phyloP scores from a whole-genome alignment of 2,797 vertebrate genomes.

The Lagodon rhomboides region DNA sequence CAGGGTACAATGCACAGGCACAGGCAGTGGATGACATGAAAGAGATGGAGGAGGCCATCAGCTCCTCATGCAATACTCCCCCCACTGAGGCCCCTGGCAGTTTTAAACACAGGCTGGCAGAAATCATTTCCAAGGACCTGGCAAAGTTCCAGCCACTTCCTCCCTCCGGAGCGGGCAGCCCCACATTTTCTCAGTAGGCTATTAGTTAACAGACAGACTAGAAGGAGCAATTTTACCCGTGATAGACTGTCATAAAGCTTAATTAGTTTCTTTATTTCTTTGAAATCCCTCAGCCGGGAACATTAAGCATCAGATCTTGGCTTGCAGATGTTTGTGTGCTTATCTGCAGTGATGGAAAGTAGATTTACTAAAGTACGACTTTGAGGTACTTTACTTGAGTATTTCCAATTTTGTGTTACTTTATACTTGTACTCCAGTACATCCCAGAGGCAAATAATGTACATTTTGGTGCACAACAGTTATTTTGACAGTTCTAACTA shows the following conservation, averaged over 20 bases:
- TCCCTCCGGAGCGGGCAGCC: conserved; percentile 39
- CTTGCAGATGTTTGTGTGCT: conserved; percentile 36
- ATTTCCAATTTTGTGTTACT: neutral
- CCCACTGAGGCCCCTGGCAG: conserved; percentile 63
- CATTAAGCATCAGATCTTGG: conserved; percentile 26
- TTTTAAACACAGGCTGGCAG: conserved; percentile 84
- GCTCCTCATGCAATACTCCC: conserved; percentile 28
- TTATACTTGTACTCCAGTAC: neutral
- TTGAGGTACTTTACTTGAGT: neutral
- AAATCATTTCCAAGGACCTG: conserved; percentile 82
- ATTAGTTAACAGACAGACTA: conserved; percentile 51
- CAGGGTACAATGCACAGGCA: conserved; percentile 23
- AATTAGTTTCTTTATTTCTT: conserved; percentile 54
- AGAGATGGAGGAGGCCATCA: conserved; percentile 54
- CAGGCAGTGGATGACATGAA: conserved; percentile 45
- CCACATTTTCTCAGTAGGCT: conserved; percentile 58
- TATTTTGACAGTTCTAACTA: neutral
- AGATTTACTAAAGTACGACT: neutral
- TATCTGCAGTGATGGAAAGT: conserved; percentile 4
- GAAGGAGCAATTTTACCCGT: conserved; percentile 48
- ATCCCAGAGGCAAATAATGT: neutral
- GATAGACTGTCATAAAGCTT: conserved; percentile 53
- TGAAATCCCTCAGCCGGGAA: conserved; percentile 32
- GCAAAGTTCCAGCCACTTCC: conserved; percentile 72
- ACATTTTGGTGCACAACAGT: neutral